Base-by-base conservation (phyloP, 2,797 vertebrate genomes). In the Liasis olivaceus region DNA sequence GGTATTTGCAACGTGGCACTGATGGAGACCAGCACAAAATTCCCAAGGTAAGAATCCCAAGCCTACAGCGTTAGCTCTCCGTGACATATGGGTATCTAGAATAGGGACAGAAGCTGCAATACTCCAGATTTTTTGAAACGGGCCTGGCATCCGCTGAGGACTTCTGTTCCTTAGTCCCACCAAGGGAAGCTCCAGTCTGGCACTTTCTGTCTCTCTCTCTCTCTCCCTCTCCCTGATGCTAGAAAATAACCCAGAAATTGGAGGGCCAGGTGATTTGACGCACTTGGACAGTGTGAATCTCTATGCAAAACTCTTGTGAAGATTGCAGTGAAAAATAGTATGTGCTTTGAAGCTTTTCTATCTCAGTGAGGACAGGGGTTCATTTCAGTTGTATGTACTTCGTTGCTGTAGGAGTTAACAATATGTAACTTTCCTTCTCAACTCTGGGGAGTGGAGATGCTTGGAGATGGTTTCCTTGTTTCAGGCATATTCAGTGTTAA, bases 301-400 rank as follows among this genome's bases (percentile, higher is more conserved):
- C 96, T 95, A 92, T 95, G 94, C 94, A 97, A 96, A 96, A 94
- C 54, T 17, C 56, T 91, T 95, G 93, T 93, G 90, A 96, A 93
- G 93, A 87, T 94, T 91, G 89, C 89, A 66, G 42, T 88, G 95
- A 69, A 60, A 24, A 95, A 6, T 24, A 85, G 90, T 77, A 93
- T 90, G 63, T 26, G 87, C 89, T 8, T 92, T 14, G 91, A 90
- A 90, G 2, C 6, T 60, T 89, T 1, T 31, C 87, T 91, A 22
- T 91, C 94, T 60, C 84, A 5, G 31, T 26, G 81, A 90, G 92
- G 3, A 91, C 69, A 12, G 58, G 3, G 0, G 2, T 54, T 2
- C 28, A 58, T 84, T 93, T 91, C 24, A 6, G 59, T 89, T 47
- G 86, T 90, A 63, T 13, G 91, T 51, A 62, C 90, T 93, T 91